phyloP scores from a whole-genome alignment of 2,113 vertebrate species.

The Pipa parva region DNA sequence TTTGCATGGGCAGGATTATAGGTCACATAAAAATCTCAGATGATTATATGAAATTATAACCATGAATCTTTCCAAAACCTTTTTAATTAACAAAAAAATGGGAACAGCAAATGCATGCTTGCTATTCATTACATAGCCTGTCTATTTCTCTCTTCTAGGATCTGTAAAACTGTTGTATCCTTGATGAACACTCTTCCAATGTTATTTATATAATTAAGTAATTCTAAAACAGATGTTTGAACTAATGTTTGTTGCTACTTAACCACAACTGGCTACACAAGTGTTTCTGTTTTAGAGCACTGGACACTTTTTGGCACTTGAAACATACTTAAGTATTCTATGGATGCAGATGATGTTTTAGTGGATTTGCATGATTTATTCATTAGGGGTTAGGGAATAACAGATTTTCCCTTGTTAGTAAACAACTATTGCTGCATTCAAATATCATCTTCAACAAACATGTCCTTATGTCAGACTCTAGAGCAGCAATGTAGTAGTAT shows the following conservation, averaged over 20 bases:
- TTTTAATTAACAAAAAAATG: slow-evolving; percentile 2
- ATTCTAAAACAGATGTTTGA: slow-evolving; percentile 11
- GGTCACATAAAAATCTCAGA: slow-evolving; percentile 1
- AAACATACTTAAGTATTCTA: background rate
- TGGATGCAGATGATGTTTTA: too few relatives aligned
- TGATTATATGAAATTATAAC: slow-evolving; percentile 18
- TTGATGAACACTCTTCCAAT: slow-evolving; percentile 6
- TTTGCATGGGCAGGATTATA: slow-evolving; percentile 4
- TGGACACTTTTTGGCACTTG: background rate
- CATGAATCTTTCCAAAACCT: slow-evolving; percentile 7
- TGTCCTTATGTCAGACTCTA: too few relatives aligned
- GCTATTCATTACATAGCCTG: background rate
- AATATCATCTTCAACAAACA: too few relatives aligned
- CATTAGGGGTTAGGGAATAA: too few relatives aligned
- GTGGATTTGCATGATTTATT: too few relatives aligned
- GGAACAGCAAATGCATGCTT: background rate
- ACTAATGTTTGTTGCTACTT: background rate
- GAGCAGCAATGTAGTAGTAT: too few relatives aligned
- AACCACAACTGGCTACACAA: background rate
- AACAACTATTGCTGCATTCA: too few relatives aligned
- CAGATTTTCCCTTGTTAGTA: too few relatives aligned
- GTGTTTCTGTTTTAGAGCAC: background rate
- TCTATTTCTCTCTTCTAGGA: background rate
- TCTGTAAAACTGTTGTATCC: background rate
- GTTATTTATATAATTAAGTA: slow-evolving; percentile 9